phyloP scores from a whole-genome alignment of 2,797 vertebrate species.

The Prunella strophiata region DNA sequence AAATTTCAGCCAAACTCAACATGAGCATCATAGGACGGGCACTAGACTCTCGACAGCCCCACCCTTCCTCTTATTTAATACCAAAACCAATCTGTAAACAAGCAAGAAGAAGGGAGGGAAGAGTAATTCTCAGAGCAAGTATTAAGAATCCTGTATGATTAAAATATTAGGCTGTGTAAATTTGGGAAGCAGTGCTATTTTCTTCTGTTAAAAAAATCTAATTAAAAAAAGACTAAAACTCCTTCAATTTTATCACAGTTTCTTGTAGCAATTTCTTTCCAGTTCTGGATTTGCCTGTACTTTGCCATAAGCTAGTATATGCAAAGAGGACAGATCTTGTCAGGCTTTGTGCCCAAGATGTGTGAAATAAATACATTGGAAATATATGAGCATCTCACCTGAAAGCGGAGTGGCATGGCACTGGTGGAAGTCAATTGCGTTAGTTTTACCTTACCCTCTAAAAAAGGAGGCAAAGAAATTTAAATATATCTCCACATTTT shows the following conservation, averaged over 20 bases:
- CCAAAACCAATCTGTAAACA: not conserved
- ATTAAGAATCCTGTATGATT: not conserved
- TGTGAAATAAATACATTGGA: not conserved
- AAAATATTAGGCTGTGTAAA: not conserved
- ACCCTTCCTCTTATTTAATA: slow-evolving; percentile 20
- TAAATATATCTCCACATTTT: not conserved
- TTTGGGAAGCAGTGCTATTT: not conserved
- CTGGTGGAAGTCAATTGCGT: not conserved
- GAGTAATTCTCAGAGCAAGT: not conserved
- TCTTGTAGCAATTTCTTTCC: not conserved
- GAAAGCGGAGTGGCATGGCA: not conserved
- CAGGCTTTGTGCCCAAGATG: not conserved
- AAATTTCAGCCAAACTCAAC: slow-evolving; percentile 12
- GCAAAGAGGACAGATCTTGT: not conserved
- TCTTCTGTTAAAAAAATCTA: not conserved
- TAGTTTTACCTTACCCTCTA: not conserved
- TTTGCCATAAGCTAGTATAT: not conserved
- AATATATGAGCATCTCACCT: not conserved
- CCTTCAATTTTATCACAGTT: not conserved
- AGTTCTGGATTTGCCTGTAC: not conserved
- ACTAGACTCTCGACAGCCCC: not conserved
- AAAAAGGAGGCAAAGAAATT: not conserved
- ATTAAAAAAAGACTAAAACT: not conserved
- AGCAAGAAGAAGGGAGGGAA: not conserved
- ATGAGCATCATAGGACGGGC: not conserved